phyloP scores from a whole-genome alignment of 2,113 vertebrate genomes.

The Connochaetes taurinus region DNA sequence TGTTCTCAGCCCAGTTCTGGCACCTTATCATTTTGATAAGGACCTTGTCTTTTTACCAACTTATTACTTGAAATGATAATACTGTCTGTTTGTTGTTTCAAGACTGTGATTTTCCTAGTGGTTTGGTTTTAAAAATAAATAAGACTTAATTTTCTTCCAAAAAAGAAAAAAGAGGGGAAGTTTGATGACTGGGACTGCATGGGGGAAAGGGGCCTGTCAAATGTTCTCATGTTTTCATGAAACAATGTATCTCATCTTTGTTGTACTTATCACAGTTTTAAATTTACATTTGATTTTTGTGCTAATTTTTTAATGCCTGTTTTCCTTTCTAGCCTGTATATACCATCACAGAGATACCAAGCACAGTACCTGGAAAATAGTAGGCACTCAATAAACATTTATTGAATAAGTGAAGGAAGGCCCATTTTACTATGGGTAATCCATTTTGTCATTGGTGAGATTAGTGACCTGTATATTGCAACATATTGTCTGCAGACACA shows the following conservation, averaged over 20 bases:
- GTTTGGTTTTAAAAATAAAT: not conserved
- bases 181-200: rapidly evolving
- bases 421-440: not conserved
- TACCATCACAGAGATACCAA: not conserved
- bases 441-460: not conserved
- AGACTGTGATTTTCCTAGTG: not conserved
- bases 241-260: not conserved
- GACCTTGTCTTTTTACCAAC: not conserved
- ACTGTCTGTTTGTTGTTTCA: not conserved
- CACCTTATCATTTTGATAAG: not conserved
- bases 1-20: not conserved
- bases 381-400: not conserved
- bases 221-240: not conserved
- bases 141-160: not conserved
- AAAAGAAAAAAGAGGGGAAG: not conserved
- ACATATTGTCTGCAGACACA: not conserved
- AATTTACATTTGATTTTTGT: not conserved
- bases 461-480: not conserved
- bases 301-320: not conserved
- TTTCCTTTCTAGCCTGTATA: not conserved
- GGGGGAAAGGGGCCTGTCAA: not conserved
- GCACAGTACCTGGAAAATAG: not conserved
- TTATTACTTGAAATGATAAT: not conserved
- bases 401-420: not conserved
- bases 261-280: not conserved